Evolutionary conservation across 2,888 invertebrate genomes (phyloP).

Genomic region (Morpho deidamia): DNA sequence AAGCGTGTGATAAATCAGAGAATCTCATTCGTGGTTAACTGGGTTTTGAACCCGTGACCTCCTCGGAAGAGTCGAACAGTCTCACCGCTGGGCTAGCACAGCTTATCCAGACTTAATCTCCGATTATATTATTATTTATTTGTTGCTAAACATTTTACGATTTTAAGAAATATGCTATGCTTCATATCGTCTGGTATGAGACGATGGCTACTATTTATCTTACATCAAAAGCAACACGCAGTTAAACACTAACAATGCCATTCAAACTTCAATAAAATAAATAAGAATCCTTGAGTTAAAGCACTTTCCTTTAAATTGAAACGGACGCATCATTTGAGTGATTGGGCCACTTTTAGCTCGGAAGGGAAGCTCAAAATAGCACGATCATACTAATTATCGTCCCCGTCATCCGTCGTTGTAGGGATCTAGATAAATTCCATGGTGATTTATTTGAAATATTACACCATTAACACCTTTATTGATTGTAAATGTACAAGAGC

Average conservation of each 20-base stretch:
- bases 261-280: slow-evolving; percentile 4
- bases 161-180: too few relatives aligned
- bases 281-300: slow-evolving; percentile 3
- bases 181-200: too few relatives aligned
- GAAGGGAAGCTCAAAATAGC: slow-evolving; percentile 62
- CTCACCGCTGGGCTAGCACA: too few relatives aligned
- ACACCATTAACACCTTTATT: slow-evolving; percentile 11
- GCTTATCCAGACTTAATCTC: too few relatives aligned
- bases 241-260: slow-evolving; percentile 6
- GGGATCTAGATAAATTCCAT: slow-evolving; percentile 35
- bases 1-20: too few relatives aligned
- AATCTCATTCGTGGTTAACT: too few relatives aligned
- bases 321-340: slow-evolving; percentile 53
- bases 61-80: too few relatives aligned
- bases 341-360: slow-evolving; percentile 73
- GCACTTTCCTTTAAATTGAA: slow-evolving; percentile 8
- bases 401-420: slow-evolving; percentile 49
- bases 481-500: background rate
- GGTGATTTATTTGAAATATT: slow-evolving; percentile 46
- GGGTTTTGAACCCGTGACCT: too few relatives aligned
- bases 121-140: too few relatives aligned
- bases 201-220: background rate
- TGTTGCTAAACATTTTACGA: too few relatives aligned
- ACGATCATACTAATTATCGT: slow-evolving; percentile 68
- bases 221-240: background rate